Conservation (phyloP, 2,888 invertebrate genomes). For the Pedicia rivosa region DNA sequence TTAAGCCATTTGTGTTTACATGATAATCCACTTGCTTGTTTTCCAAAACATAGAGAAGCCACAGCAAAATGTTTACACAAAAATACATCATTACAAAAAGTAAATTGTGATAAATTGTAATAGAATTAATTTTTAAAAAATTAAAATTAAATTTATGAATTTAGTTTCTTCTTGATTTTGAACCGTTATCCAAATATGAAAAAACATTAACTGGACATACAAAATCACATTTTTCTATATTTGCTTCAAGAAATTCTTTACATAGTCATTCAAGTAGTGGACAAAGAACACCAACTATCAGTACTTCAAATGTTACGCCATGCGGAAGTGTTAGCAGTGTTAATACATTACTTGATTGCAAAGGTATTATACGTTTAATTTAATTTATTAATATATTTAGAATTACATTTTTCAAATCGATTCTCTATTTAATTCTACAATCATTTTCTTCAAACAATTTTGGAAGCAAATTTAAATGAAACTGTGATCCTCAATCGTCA, state of each 20-base stretch:
- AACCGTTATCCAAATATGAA: conserved; percentile 36
- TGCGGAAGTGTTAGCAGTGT: conserved; percentile 26
- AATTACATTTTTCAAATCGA: no score
- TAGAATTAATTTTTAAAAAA: background rate
- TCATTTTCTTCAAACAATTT: no score
- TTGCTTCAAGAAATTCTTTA: conserved; percentile 3
- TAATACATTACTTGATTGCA: no score
- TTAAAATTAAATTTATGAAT: conserved; percentile 8
- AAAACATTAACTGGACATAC: conserved; percentile 32
- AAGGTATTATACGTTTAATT: no score
- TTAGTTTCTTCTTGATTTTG: conserved; percentile 38
- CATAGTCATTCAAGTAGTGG: conserved; percentile 2
- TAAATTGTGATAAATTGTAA: conserved; percentile 13
- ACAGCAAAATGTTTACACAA: conserved; percentile 39
- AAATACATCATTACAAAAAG: conserved; percentile 34
- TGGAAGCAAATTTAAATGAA: no score
- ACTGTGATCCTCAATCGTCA: no score
- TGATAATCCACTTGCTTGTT: conserved; percentile 45
- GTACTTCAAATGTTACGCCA: conserved; percentile 17
- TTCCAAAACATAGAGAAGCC: conserved; percentile 39
- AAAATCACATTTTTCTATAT: conserved; percentile 14
- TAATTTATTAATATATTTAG: no score
- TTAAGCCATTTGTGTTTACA: conserved; percentile 38
- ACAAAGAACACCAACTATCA: conserved; percentile 9
- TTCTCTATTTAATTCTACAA: no score